Percentiles rank a stretch among this genome's conserved stretches.
phyloP scores from a whole-genome alignment of 35 echinoderm and acorn worm genomes.

The Amphiura filiformis region DNA sequence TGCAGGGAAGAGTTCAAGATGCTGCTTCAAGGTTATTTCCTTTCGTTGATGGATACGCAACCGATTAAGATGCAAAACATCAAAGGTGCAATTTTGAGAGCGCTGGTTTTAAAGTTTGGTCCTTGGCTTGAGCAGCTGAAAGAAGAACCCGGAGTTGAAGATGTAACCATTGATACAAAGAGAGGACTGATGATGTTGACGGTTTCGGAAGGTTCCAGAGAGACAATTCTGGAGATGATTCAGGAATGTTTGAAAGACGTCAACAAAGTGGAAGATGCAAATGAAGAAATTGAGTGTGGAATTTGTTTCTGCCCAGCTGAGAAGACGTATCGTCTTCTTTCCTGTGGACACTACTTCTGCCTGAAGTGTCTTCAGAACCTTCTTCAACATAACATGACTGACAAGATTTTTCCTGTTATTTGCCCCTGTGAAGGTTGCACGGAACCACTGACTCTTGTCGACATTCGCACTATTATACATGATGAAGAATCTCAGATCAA shows the following conservation, averaged over 20 bases:
- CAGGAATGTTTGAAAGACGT: neutral
- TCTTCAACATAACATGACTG: neutral
- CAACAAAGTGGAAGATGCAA: neutral
- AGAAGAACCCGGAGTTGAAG: neutral
- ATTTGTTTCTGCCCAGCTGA: constrained; percentile 27
- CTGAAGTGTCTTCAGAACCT: constrained; percentile 4
- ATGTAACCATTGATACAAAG: neutral
- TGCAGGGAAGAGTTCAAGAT: neutral
- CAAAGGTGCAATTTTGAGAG: constrained; percentile 24
- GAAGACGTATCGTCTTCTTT: constrained; percentile 20
- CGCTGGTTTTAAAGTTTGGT: constrained; percentile 25
- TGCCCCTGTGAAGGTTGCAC: constrained; percentile 27
- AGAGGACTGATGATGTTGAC: constrained; percentile 10
- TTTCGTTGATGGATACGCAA: neutral
- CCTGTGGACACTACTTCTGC: constrained; percentile 31
- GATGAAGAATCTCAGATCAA: neutral
- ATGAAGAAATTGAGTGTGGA: constrained; percentile 29
- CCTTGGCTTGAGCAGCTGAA: constrained; percentile 20
- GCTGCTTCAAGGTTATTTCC: neutral
- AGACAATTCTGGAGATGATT: neutral
- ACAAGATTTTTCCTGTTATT: neutral
- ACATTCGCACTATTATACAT: constrained; percentile 13
- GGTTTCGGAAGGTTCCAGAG: neutral
- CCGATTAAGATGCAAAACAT: constrained; percentile 8
- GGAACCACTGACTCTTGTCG: constrained; percentile 11